Conservation (phyloP, 1,140 invertebrate genomes). For the Heliconius himera region DNA sequence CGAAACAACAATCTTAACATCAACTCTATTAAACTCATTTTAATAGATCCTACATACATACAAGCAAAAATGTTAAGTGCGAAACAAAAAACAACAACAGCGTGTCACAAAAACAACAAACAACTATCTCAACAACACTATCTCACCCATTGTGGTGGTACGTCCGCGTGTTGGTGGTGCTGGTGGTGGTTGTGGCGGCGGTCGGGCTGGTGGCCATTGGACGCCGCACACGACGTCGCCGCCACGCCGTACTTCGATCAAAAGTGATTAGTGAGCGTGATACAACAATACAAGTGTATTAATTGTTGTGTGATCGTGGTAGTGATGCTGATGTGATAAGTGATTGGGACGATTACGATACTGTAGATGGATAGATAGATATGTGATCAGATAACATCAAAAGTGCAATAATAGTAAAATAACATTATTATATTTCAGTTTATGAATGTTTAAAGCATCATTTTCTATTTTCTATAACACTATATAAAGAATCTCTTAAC, state of each 20-base stretch:
- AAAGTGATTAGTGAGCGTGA: constrained; percentile 34
- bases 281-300: background rate
- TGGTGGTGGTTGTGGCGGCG: constrained; percentile 65
- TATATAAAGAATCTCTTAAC: too few species aligned
- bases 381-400: background rate
- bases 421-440: too few species aligned
- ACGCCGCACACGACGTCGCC: constrained; percentile 74
- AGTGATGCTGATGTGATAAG: background rate
- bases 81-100: constrained; percentile 25
- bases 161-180: constrained; percentile 73
- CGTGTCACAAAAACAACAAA: constrained; percentile 18
- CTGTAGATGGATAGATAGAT: background rate
- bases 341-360: background rate
- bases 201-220: constrained; percentile 74
- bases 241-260: constrained; percentile 72
- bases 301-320: background rate
- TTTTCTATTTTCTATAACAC: too few species aligned
- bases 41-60: constrained; percentile 9
- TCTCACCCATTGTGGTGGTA: constrained; percentile 76
- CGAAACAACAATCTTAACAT: background rate
- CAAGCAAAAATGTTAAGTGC: constrained; percentile 1
- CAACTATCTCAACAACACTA: constrained; percentile 11
- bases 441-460: too few species aligned
- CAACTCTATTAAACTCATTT: background rate
- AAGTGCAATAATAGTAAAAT: background rate